phyloP scores from a whole-genome alignment of 1,140 invertebrate genomes.

The Berghia stephanieae region DNA sequence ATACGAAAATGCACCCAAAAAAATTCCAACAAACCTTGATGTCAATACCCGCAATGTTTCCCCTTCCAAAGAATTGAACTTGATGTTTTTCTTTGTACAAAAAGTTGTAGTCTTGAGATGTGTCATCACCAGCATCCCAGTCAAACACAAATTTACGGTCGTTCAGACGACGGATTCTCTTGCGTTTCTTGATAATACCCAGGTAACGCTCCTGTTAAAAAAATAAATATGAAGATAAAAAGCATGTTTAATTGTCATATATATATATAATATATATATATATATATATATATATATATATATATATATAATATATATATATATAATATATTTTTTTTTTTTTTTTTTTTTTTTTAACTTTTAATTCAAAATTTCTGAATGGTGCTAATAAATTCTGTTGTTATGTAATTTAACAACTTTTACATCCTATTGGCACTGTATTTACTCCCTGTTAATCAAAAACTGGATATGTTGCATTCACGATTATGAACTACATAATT shows the following conservation, averaged over 20 bases:
- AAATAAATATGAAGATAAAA: slow-evolving; percentile 20
- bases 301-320: no score
- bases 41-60: slow-evolving; percentile 97
- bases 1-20: no score
- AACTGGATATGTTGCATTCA: no score
- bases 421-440: no score
- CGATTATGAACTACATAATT: no score
- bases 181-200: slow-evolving; percentile 92
- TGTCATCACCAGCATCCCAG: slow-evolving; percentile 99
- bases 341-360: no score
- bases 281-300: no score
- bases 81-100: slow-evolving; percentile 96
- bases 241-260: neutral
- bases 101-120: slow-evolving; percentile 96
- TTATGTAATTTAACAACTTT: no score
- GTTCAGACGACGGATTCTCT: slow-evolving; percentile 87
- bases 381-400: no score
- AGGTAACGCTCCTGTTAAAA: slow-evolving; percentile 83
- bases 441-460: no score
- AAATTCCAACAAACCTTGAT: slow-evolving; percentile 62
- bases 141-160: slow-evolving; percentile 99
- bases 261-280: neutral
- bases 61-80: slow-evolving; percentile 96
- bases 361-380: no score
- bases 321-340: no score